Percentiles rank a stretch among this genome's conserved stretches.
phyloP scores from a whole-genome alignment of 2,888 invertebrate species.

The Lasioglossum morio region DNA sequence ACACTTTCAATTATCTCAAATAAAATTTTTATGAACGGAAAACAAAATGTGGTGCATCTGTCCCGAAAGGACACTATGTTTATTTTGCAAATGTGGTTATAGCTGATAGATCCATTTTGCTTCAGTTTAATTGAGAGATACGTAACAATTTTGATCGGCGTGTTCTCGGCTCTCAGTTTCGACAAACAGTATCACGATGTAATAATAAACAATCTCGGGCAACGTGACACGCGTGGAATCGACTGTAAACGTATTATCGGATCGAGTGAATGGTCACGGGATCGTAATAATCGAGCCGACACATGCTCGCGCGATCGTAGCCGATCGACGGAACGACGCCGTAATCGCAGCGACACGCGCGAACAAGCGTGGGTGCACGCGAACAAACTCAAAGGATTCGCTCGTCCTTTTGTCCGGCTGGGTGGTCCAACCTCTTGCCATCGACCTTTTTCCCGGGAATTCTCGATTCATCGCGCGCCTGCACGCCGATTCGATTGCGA shows the following conservation, averaged over 20 bases:
- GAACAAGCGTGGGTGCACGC: conserved; percentile 11
- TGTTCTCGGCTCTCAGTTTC: background rate
- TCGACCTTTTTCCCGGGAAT: background rate
- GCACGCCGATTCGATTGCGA: background rate
- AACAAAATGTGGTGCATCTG: too few relatives aligned
- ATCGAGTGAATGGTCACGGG: background rate
- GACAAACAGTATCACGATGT: background rate
- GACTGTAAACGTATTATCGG: background rate
- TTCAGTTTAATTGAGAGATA: background rate
- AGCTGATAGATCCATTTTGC: background rate
- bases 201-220: background rate
- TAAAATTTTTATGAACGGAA: too few relatives aligned
- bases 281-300: conserved; percentile 31
- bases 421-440: conserved; percentile 29
- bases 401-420: conserved; percentile 20
- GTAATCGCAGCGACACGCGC: conserved; percentile 33
- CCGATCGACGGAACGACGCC: conserved; percentile 10
- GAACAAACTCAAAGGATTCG: background rate
- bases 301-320: conserved; percentile 12
- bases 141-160: too few relatives aligned
- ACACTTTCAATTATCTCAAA: too few relatives aligned
- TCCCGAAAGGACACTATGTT: too few relatives aligned
- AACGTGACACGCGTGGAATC: background rate
- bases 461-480: conserved; percentile 12
- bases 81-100: too few relatives aligned